Conservation (phyloP, 2,888 invertebrate species). For the Toxonevra muliebris region DNA sequence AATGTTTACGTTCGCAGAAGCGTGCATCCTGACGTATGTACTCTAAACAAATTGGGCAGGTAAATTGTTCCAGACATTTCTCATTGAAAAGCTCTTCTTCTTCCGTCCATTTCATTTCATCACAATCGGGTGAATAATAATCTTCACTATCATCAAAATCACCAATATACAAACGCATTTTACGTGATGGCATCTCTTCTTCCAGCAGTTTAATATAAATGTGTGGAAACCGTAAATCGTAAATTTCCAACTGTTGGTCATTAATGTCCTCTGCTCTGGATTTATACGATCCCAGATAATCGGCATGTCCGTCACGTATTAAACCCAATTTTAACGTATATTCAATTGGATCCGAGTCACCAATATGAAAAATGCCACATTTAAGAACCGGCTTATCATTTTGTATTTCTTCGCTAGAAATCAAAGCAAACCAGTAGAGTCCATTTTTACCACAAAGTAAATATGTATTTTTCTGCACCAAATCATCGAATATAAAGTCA, state of each 20-base stretch:
- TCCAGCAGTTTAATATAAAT: conserved; percentile 29
- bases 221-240: conserved; percentile 32
- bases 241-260: conserved; percentile 11
- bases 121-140: conserved; percentile 18
- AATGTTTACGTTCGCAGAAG: conserved; percentile 45
- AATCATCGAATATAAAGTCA: conserved; percentile 41
- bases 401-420: conserved; percentile 5
- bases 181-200: conserved; percentile 30
- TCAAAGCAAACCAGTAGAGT: conserved; percentile 43
- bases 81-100: conserved; percentile 36
- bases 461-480: conserved; percentile 36
- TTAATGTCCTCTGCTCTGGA: conserved; percentile 11
- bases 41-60: conserved; percentile 43
- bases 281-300: conserved; percentile 36
- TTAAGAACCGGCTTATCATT: conserved; percentile 23
- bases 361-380: conserved; percentile 46
- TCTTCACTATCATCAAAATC: conserved; percentile 41
- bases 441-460: conserved; percentile 38
- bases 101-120: conserved; percentile 32
- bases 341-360: conserved; percentile 40
- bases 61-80: conserved; percentile 38
- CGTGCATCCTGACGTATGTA: conserved; percentile 42
- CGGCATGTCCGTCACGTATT: conserved; percentile 32
- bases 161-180: conserved; percentile 43
- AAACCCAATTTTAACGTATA: conserved; percentile 42